Evolutionary conservation across 2,113 vertebrate genomes (phyloP), one percentile per base, ranked within the genome.

Genomic region (Trichomycterus rosablanca): DNA sequence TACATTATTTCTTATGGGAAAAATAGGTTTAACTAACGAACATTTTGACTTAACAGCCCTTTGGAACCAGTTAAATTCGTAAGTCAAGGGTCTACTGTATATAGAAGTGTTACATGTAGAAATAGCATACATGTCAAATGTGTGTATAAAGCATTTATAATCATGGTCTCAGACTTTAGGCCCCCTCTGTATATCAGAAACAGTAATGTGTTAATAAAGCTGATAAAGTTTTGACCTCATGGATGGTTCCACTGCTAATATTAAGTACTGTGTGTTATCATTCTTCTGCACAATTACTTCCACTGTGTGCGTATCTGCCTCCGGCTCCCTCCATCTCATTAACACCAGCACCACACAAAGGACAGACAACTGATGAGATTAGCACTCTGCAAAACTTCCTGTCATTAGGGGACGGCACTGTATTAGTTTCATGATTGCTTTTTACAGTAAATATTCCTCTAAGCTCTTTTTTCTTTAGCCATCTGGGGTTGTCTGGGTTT

Each of bases 151-250:
- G n/a, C n/a, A n/a, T n/a, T n/a, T n/a, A n/a, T n/a, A n/a, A n/a
- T n/a, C n/a, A n/a, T n/a, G n/a, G n/a, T n/a, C n/a, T n/a, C n/a
- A n/a, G n/a, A n/a, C n/a, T n/a, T n/a, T n/a, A n/a, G n/a, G n/a
- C n/a, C n/a, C 23, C 23, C 34, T 64, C 18, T 10, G 2, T 24
- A 19, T 22, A 14, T 43, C 10, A 40, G 11, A 42, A 16, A 46
- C 23, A 61, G 7, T 48, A 56, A 52, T 51, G 45, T 20, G 30
- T 63, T 58, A 53, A 32, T 22, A 52, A 2, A 16, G n/a, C 55
- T 39, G 54, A 48, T 40, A 46, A 59, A 59, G 44, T 11, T 63
- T 8, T 45, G 53, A 63, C 45, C 52, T 57, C 28, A 26, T 39
- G 51, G 16, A 45, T 45, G 7, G 19, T 63, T 24, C 51, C 35